Conservation (phyloP, 2,113 vertebrate genomes). For the Rhinopithecus roxellana region DNA sequence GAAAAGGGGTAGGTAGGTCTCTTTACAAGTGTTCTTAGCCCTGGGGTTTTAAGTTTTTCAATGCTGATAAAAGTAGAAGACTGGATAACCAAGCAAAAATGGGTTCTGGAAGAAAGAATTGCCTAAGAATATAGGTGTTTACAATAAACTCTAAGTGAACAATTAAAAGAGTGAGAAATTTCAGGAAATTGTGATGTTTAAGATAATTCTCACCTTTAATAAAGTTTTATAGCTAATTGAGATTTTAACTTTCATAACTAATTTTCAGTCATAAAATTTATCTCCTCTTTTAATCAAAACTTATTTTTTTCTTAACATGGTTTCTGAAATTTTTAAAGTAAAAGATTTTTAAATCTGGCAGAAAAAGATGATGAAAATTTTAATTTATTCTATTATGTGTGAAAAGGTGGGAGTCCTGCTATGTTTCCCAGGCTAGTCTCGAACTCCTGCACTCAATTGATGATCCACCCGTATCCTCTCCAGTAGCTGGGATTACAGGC, state of each 20-base stretch:
- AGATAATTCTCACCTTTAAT: neutral
- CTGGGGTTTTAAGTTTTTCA: neutral
- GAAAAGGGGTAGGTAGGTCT: neutral
- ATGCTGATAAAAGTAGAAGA: neutral
- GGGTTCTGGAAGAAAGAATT: neutral
- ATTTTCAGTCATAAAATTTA: neutral
- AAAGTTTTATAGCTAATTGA: neutral
- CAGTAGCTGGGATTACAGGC: neutral
- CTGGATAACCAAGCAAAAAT: neutral
- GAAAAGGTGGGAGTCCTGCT: neutral
- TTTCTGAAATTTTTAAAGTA: neutral
- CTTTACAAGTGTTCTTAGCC: neutral
- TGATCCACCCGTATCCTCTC: neutral
- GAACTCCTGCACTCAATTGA: neutral
- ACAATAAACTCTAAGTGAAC: neutral
- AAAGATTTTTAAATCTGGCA: neutral
- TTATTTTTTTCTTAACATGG: neutral
- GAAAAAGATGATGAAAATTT: neutral
- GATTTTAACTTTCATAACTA: neutral
- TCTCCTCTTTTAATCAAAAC: neutral
- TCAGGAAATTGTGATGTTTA: neutral
- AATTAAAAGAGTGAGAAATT: neutral
- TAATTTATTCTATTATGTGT: neutral
- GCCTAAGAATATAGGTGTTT: neutral
- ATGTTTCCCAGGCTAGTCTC: neutral